Evolutionary conservation across 1,140 invertebrate genomes (phyloP), one percentile per base, ranked within the genome.

Genomic region (Elymnias hypermnestra): DNA sequence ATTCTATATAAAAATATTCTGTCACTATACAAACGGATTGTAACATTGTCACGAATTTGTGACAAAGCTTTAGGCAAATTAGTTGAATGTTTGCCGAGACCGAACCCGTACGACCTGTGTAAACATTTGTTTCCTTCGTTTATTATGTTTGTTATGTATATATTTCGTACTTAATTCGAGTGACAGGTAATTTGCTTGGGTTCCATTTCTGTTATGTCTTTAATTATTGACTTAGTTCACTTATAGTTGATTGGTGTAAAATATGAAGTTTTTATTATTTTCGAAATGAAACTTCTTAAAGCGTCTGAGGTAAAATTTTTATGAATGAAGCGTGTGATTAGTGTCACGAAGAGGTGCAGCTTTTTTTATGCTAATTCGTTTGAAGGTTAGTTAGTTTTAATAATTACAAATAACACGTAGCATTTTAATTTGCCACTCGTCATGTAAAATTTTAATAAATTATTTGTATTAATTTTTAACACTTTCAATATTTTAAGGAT

Each of bases 91-190:
- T 31, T 15, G 9, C 9, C 6, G 26, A 29, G 26, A 12, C 12
- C 37, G 12, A 39, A 10, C 14, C 22, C 8, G 10, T 12, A 14
- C 35, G 51, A 43, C 35, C 53, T 45, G 12, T 6, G 39, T 44
- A 60, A 60, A 63, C 22, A 60, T 63, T 63, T 53, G 35, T 48
- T 44, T 40, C 25, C 36, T 54, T 38, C 48, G 45, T 55, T 63
- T 63, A 63, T 47, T 43, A 58, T 45, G 54, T 53, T 42, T 57
- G 21, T 18, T 44, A 19, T 22, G 49, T 25, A 57, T 29, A 46
- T 53, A 50, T 50, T 58, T 40, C 40, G 39, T 54, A 18, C 23
- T 46, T 15, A 31, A 31, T 38, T 21, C 12, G 44, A 38, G 44
- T 19, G 22, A 31, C 28, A 31, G 28, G 28, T 31, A 31, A 31